phyloP scores from a whole-genome alignment of 2,797 vertebrate species.

The Macropus fuliginosus region DNA sequence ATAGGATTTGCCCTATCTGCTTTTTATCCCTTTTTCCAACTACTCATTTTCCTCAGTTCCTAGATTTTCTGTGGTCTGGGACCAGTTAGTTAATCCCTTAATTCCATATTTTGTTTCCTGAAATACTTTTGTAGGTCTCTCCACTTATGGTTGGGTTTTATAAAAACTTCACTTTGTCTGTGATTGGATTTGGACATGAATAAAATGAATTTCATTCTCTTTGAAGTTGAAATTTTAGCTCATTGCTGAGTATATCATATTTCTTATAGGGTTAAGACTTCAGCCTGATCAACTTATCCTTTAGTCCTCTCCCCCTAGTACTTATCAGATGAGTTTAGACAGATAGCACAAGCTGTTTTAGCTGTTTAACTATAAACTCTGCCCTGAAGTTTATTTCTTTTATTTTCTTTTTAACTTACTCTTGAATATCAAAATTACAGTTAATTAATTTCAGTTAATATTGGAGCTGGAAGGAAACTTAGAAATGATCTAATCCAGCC shows the following conservation, averaged over 20 bases:
- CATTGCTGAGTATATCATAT: neutral
- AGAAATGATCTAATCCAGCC: neutral
- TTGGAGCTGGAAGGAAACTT: neutral
- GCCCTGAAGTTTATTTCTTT: neutral
- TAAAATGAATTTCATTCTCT: slow-evolving; percentile 40
- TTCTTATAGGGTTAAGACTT: neutral
- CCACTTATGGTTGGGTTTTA: slow-evolving; percentile 32
- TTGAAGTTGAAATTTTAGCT: slow-evolving; percentile 38
- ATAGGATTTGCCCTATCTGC: slow-evolving; percentile 33
- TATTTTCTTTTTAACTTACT: neutral
- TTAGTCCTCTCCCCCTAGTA: neutral
- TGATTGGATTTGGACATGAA: slow-evolving; percentile 48
- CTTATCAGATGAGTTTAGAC: slow-evolving; percentile 21
- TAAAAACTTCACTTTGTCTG: slow-evolving; percentile 29
- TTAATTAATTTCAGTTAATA: neutral
- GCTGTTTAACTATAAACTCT: slow-evolving; percentile 3
- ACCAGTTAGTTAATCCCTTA: slow-evolving; percentile 44
- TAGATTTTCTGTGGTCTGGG: slow-evolving; percentile 47
- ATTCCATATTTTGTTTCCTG: neutral
- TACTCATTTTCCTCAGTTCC: slow-evolving; percentile 24
- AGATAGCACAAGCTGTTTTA: slow-evolving; percentile 8
- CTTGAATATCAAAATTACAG: neutral
- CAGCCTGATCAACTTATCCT: neutral
- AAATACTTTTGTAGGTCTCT: neutral
- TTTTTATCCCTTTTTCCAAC: slow-evolving; percentile 31